Conservation (phyloP, 2,113 vertebrate genomes). For the Gambusia affinis region DNA sequence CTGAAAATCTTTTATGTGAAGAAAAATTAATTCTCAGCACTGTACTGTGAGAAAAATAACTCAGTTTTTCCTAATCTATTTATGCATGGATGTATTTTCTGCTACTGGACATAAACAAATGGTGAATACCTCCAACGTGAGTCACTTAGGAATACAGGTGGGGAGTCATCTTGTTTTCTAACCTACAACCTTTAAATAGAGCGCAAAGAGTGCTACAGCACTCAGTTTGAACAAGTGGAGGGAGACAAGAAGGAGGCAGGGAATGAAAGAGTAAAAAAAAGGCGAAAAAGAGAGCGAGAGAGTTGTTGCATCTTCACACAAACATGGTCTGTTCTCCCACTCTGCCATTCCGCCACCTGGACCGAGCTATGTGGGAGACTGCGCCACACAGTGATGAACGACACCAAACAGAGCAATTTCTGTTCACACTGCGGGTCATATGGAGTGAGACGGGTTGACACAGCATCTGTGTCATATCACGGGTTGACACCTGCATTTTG, state of each 20-base stretch:
- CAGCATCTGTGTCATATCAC: slow-evolving; percentile 72
- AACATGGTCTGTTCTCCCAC: slow-evolving; percentile 78
- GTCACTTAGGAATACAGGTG: slow-evolving; percentile 70
- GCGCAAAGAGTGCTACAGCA: slow-evolving; percentile 65
- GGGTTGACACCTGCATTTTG: slow-evolving; percentile 72
- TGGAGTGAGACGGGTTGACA: slow-evolving; percentile 58
- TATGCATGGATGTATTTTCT: slow-evolving; percentile 5
- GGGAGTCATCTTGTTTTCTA: slow-evolving; percentile 71
- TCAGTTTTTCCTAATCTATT: neutral
- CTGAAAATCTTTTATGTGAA: neutral
- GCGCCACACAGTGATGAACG: slow-evolving; percentile 64
- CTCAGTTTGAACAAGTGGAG: slow-evolving; percentile 57
- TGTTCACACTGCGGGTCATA: slow-evolving; percentile 69
- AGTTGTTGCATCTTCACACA: slow-evolving; percentile 78
- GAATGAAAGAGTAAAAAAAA: slow-evolving; percentile 26
- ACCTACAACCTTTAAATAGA: slow-evolving; percentile 76
- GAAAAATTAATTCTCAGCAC: neutral
- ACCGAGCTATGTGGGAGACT: slow-evolving; percentile 71
- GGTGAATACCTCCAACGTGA: slow-evolving; percentile 64
- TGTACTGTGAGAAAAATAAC: slow-evolving; percentile 11
- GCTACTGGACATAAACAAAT: slow-evolving; percentile 40
- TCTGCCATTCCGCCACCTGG: slow-evolving; percentile 80
- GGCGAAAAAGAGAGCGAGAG: slow-evolving; percentile 57
- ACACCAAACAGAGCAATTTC: slow-evolving; percentile 71
- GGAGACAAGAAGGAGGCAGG: slow-evolving; percentile 25